Evolutionary conservation across 2,888 invertebrate species (phyloP).

Genomic region (Panorpa germanica): DNA sequence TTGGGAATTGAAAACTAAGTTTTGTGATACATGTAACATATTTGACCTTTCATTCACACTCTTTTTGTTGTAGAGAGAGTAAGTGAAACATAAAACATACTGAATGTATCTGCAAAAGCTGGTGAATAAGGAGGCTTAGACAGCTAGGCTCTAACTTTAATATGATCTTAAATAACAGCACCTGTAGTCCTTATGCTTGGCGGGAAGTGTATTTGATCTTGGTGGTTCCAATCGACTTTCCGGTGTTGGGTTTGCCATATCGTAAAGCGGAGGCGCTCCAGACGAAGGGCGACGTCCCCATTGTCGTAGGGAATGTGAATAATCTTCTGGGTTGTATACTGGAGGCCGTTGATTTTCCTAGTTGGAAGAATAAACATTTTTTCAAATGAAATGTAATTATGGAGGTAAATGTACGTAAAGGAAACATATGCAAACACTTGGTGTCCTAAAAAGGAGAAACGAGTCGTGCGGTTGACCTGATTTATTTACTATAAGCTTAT

Average conservation of each 20-base stretch:
- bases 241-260: constrained; percentile 22
- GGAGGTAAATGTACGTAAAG: constrained; percentile 1
- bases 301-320: constrained; percentile 59
- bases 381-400: constrained; percentile 5
- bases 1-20: constrained; percentile 1
- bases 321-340: constrained; percentile 81
- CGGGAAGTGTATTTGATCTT: constrained; percentile 26
- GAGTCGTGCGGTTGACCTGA: constrained; percentile 6
- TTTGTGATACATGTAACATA: too few relatives aligned
- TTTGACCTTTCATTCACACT: too few relatives aligned
- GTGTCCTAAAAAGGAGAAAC: neutral
- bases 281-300: constrained; percentile 46
- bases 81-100: too few relatives aligned
- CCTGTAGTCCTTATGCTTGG: constrained; percentile 30
- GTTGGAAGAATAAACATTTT: constrained; percentile 16
- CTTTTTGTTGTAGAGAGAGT: too few relatives aligned
- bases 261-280: too few relatives aligned
- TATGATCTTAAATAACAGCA: too few relatives aligned
- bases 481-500: constrained; percentile 8
- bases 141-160: too few relatives aligned
- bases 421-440: constrained; percentile 1
- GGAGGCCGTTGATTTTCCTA: constrained; percentile 77
- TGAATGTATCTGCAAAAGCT: too few relatives aligned
- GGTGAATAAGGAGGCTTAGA: too few relatives aligned
- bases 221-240: constrained; percentile 16